Conservation (phyloP, 2,888 invertebrate species). For the Lepeophtheirus nordmannii region DNA sequence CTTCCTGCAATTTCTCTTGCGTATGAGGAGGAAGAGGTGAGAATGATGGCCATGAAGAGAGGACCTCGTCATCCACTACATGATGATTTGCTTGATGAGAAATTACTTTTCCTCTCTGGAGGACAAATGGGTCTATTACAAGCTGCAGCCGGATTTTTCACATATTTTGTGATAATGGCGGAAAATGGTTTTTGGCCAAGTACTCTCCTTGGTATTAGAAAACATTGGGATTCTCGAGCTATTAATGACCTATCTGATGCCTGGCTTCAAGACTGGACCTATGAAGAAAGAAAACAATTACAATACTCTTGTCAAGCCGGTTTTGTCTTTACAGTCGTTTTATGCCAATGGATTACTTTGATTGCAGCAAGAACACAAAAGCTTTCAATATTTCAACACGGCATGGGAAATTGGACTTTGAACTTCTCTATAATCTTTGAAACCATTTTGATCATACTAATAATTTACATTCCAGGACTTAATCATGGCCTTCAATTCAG, state of each 20-base stretch:
- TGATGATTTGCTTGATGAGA: conserved; percentile 16
- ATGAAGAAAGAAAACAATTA: conserved; percentile 25
- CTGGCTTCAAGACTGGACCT: conserved; percentile 28
- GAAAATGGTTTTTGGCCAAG: conserved; percentile 28
- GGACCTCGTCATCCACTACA: conserved; percentile 27
- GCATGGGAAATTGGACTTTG: conserved; percentile 25
- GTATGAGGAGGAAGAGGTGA: conserved; percentile 27
- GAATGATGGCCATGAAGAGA: conserved; percentile 26
- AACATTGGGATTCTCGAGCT: conserved; percentile 26
- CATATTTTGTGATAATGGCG: conserved; percentile 27
- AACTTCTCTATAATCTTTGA: conserved; percentile 26
- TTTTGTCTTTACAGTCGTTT: conserved; percentile 26
- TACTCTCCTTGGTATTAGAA: conserved; percentile 25
- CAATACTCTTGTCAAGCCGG: conserved; percentile 27
- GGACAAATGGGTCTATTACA: conserved; percentile 28
- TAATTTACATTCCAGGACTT: conserved; percentile 27
- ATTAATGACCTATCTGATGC: conserved; percentile 27
- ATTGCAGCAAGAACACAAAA: conserved; percentile 13
- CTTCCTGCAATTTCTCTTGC: conserved; percentile 28
- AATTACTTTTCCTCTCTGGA: conserved; percentile 15
- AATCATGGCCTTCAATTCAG: conserved; percentile 24
- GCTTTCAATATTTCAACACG: conserved; percentile 25
- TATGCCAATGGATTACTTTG: conserved; percentile 26
- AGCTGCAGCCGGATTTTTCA: conserved; percentile 28
- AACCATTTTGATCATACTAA: conserved; percentile 24